Percentiles rank a stretch among this genome's conserved stretches.
Conservation (phyloP, 2,797 vertebrate species). For the Esox masquinongy region DNA sequence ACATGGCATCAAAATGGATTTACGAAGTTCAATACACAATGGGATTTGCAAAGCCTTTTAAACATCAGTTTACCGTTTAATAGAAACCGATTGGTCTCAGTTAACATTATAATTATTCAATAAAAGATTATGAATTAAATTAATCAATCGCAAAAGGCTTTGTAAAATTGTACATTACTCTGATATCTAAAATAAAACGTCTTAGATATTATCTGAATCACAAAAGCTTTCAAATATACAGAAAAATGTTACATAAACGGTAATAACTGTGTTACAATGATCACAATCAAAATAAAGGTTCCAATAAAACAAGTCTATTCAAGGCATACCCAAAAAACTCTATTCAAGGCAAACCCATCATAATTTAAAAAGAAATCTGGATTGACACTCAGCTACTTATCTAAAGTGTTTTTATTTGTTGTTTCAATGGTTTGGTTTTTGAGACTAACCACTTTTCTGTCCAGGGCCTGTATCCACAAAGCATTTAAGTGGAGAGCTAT, state of each 20-base stretch:
- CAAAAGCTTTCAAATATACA: constrained; percentile 5
- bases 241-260: background rate
- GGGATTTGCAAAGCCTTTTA: constrained; percentile 31
- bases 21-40: constrained; percentile 5
- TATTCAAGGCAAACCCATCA: background rate
- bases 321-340: too few species aligned
- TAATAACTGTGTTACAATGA: background rate
- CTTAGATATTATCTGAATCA: background rate
- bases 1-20: constrained; percentile 2
- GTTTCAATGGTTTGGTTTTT: background rate
- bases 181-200: constrained; percentile 5
- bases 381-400: background rate
- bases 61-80: background rate
- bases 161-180: background rate
- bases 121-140: constrained; percentile 15
- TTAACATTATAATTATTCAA: background rate
- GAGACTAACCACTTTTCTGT: background rate
- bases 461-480: background rate
- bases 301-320: too few species aligned
- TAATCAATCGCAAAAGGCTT: constrained; percentile 13
- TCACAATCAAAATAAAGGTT: background rate
- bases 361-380: background rate
- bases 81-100: constrained; percentile 29
- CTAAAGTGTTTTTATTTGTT: background rate
- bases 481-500: background rate